Base-by-base conservation (phyloP, 2,888 invertebrate genomes). In the Clistopyga incitator region DNA sequence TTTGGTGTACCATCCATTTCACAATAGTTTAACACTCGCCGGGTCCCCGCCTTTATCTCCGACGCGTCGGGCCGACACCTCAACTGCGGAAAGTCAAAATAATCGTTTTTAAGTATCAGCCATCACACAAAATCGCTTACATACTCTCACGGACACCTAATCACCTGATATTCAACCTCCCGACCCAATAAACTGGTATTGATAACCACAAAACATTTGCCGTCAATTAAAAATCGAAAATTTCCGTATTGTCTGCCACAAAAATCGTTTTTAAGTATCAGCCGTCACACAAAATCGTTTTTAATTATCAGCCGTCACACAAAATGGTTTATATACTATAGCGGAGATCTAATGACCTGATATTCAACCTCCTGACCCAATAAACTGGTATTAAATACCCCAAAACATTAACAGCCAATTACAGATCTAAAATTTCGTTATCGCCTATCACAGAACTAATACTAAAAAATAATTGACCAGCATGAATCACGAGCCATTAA, bases 1-100 rank as follows among this genome's bases (percentile, higher is more conserved):
- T 89, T 90, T 90, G 90, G 90, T 90, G 89, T 89, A 92, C 90
- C 92, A 92, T 92, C 92, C 92, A 92, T 92, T 92, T 92, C 92
- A 92, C 90, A 88, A 88, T 88, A 88, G 88, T 89, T 89, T 87
- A 87, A 88, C 91, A 88, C 89, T 88, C 84, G 79, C 65, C 82
- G 54, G 79, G 70, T 85, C 76, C 80, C 78, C 83, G 77, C 68
- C 65, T 74, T 68, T 68, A 79, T 65, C 70, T 25, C 50, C 59
- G 47, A 71, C 29, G 20, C 18, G 34, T n/a, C 65, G 61, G 54
- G 61, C 50, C 56, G 38, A 45, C 59, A n/a, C 29, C 45, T 29
- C 50, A 15, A 59, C 81, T 81, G 78, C 34, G 15, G 10, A 78
- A 71, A 78, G 23, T 42, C 42, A 45, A 67, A 67, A 67, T 15